Base-by-base conservation (phyloP, 2,113 vertebrate genomes). In the Pseudopodoces humilis region DNA sequence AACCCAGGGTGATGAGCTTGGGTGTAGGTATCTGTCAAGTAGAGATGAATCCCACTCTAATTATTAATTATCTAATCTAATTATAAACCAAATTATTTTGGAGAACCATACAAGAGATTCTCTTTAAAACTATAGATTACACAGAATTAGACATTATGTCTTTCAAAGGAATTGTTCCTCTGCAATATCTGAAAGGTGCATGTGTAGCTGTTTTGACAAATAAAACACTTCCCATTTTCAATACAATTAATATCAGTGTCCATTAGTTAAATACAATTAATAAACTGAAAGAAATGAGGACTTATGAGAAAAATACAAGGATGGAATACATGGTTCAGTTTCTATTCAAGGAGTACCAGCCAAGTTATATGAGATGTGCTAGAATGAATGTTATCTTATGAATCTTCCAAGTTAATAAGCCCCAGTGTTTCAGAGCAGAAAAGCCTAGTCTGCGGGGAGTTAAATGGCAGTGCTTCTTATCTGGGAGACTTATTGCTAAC, bases 321-420 rank as follows among this genome's bases (percentile, higher is more conserved):
- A 74, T 33, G 35, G 63, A 72, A 52, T 35, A 58, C 0, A 0
- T 7, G 0, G 4, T 67, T 74, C 55, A 74, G 78, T 74, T 88
- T 39, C 60, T 89, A 17, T 50, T 89, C 47, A 89, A 83, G 31
- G 93, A 41, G 16, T 31, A 74, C 12, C 52, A 94, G 50, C 4
- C 46, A 65, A 90, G 39, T 41, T 70, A 28, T 69, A 80, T 14
- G 23, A 71, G n/a, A 78, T 16, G 21, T 37, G n/a, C 23, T 86
- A 63, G 88, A 93, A 87, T 82, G 39, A 93, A 75, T 52, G 53
- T 74, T 92, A 83, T 33, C 31, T 91, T 84, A 91, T 72, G 41
- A 59, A 64, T 50, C 44, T 77, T 94, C n/a, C 62, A 82, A 69
- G 31, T 70, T 91, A 96, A 88, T 78, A 92, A 86, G 10, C 16